Conservation (phyloP, 2,888 invertebrate species). For the Catocala nupta region DNA sequence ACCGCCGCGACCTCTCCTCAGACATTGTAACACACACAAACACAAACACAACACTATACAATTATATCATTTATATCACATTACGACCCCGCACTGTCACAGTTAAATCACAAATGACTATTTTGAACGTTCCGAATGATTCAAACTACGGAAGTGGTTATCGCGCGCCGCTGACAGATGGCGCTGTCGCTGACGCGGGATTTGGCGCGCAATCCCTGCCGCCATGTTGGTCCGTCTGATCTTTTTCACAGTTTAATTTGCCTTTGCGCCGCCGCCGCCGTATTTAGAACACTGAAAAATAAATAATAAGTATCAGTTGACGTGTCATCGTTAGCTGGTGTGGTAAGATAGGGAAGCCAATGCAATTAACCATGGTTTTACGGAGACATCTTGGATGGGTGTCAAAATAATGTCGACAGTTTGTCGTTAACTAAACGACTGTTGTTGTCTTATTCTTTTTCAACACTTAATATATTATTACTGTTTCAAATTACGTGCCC, state of each 20-base stretch:
- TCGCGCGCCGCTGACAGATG: conserved; percentile 69
- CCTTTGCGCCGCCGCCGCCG: conserved; percentile 62
- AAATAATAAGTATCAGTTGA: conserved; percentile 73
- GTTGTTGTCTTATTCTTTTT: conserved; percentile 41
- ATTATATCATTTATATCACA: conserved; percentile 67
- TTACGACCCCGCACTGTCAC: conserved; percentile 76
- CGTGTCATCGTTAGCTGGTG: conserved; percentile 56
- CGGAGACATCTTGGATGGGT: conserved; percentile 62
- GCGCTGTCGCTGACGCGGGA: conserved; percentile 68
- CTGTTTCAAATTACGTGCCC: conserved; percentile 39
- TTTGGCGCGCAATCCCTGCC: conserved; percentile 76
- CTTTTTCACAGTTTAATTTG: conserved; percentile 79
- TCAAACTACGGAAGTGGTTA: conserved; percentile 71
- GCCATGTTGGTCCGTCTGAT: conserved; percentile 78
- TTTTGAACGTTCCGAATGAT: conserved; percentile 77
- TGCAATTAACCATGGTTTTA: conserved; percentile 68
- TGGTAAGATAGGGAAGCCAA: conserved; percentile 71
- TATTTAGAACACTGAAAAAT: conserved; percentile 81
- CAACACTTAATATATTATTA: conserved; percentile 45
- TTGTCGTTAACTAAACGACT: conserved; percentile 49
- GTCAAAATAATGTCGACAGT: conserved; percentile 68
- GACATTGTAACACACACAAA: conserved; percentile 84
- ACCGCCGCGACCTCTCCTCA: conserved; percentile 90
- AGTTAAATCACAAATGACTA: conserved; percentile 75
- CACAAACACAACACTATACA: conserved; percentile 69